These are phyloP conservation scores for Ictalurus furcatus DNA, from an alignment of 2,113 vertebrate species.

Conservation along the genomic window DNA sequence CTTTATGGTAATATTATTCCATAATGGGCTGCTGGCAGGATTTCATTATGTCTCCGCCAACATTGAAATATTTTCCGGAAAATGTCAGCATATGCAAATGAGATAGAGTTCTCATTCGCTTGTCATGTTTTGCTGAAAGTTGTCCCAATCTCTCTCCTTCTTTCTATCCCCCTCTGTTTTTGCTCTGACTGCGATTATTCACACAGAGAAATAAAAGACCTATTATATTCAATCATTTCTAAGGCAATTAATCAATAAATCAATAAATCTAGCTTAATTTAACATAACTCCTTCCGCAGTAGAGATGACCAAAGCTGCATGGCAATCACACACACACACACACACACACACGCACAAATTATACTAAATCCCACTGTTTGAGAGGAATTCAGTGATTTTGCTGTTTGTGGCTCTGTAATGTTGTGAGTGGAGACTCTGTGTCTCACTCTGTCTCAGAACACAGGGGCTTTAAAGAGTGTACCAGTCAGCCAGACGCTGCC, in stretches of 20 bases:
- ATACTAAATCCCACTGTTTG: neutral
- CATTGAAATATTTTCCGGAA: conserved; percentile 96
- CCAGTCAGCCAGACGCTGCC: conserved; percentile 60
- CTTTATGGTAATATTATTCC: conserved; percentile 99
- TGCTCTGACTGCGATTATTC: conserved; percentile 8
- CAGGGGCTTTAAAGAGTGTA: conserved; percentile 63
- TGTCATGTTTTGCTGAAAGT: conserved; percentile 89
- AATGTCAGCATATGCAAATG: conserved; percentile 99
- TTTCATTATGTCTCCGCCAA: conserved; percentile 96
- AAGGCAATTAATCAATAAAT: conserved; percentile 49
- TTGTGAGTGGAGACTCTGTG: conserved; percentile 48
- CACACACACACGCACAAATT: conserved; percentile 10
- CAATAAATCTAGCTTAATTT: conserved; percentile 43
- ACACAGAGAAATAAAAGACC: conserved; percentile 25
- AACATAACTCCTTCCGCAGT: neutral
- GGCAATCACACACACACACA: conserved; percentile 20
- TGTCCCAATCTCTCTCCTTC: conserved; percentile 67
- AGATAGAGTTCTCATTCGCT: conserved; percentile 79
- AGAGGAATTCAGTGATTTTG: neutral
- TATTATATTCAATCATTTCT: conserved; percentile 13
- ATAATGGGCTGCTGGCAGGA: conserved; percentile 93
- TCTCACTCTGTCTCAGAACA: conserved; percentile 61
- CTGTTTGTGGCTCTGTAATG: conserved; percentile 11
- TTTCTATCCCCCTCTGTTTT: conserved; percentile 34
- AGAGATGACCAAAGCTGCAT: conserved; percentile 6